Evolutionary conservation across 2,797 vertebrate genomes (phyloP), one percentile per base, ranked within the genome.

Genomic region (Pantherophis vulpinus): DNA sequence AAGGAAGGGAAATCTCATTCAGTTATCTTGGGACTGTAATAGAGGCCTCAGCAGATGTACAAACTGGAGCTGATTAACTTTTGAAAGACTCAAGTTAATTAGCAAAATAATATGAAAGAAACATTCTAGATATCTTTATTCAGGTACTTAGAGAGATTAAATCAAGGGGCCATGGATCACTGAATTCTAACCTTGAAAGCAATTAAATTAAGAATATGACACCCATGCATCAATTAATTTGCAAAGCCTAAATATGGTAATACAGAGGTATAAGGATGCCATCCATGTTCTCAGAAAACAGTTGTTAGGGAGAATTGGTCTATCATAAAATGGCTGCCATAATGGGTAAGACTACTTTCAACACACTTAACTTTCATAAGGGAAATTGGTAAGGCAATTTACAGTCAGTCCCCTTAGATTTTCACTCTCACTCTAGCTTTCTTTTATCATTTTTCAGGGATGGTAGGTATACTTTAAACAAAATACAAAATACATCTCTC

Each of bases 171-270:
- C 42, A 58, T 11, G 13, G 61, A 51, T 59, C 51, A 56, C 2
- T 83, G 7, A 79, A 61, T 91, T 91, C n/a, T 83, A 32, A 59
- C 25, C 86, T 59, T 89, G 86, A 54, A 91, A 91, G 88, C 56
- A 91, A 88, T 60, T 83, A 32, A 91, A 86, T 86, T 63, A 91
- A 95, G 92, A 92, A 55, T 37, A 66, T 20, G 88, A 4, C 54
- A 94, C 14, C 42, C 54, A 60, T 66, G 14, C 59, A 29, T 6
- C 86, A 37, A 86, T 47, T 32, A 66, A 90, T 66, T 61, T 66
- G 20, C 58, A 63, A 89, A 91, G n/a, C 70, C 37, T 89, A 89
- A 88, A 86, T 60, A 56, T 89, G 42, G 37, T 83, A 83, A 83
- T 42, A 37, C 16, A 74, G 70, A 74, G 1, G 14, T 37, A 37